Conservation (phyloP, 2,888 invertebrate genomes). For the Balanococcus diminutus region DNA sequence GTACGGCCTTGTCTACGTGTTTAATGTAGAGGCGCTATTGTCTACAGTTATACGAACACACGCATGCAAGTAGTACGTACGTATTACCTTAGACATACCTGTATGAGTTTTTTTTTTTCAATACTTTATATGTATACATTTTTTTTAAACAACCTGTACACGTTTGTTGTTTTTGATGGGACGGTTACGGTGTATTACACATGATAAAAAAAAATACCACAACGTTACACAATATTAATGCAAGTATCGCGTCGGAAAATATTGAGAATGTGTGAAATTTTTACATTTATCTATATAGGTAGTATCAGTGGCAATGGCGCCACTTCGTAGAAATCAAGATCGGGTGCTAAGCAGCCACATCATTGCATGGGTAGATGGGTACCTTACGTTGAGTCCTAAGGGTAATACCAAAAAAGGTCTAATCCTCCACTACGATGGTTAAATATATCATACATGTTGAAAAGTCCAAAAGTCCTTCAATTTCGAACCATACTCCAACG, state of each 20-base stretch:
- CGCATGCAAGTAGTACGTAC: conserved; percentile 28
- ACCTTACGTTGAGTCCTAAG: too few relatives aligned
- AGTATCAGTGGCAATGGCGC: neutral
- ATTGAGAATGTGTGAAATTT: conserved; percentile 3
- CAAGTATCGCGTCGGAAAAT: neutral
- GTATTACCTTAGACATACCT: neutral
- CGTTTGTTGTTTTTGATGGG: conserved; percentile 49
- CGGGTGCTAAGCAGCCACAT: neutral
- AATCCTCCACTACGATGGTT: neutral
- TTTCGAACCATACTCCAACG: neutral
- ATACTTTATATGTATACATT: conserved; percentile 2
- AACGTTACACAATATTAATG: conserved; percentile 46
- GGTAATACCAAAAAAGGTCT: too few relatives aligned
- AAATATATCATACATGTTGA: too few relatives aligned
- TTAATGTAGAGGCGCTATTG: conserved; percentile 55
- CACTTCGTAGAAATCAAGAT: neutral
- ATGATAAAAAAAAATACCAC: conserved; percentile 51
- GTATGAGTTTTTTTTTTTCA: conserved; percentile 32
- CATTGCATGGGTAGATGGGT: neutral
- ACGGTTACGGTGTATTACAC: conserved; percentile 52
- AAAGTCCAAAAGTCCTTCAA: neutral
- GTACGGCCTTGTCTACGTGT: conserved; percentile 55
- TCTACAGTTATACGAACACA: conserved; percentile 49
- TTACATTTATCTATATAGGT: too few relatives aligned
- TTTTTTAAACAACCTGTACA: conserved; percentile 18